These are phyloP conservation scores for Rafetus swinhoei DNA, from an alignment of 2,113 vertebrate genomes.

Conservation along the genomic window DNA sequence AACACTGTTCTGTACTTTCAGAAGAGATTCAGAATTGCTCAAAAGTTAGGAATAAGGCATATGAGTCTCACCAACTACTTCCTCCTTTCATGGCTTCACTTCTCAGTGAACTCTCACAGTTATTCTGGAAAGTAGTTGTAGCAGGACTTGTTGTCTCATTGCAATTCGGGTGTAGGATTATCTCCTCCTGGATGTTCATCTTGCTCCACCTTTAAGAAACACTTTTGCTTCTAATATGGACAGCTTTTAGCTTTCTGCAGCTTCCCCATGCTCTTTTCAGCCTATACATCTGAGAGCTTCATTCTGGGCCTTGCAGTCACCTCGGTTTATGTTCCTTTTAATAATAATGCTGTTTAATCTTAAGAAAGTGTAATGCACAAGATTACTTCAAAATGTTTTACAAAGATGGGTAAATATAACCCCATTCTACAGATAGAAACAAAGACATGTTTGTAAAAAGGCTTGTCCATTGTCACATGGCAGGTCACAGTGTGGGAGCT, in stretches of 20 bases:
- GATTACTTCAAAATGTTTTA: neutral
- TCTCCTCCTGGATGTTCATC: neutral
- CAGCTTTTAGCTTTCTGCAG: neutral
- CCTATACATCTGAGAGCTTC: neutral
- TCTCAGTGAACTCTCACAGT: neutral
- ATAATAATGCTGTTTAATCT: neutral
- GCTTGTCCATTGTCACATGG: neutral
- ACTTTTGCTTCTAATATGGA: neutral
- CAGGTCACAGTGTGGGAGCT: neutral
- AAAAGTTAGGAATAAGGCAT: neutral
- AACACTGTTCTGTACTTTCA: neutral
- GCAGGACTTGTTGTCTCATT: neutral
- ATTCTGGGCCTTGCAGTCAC: neutral
- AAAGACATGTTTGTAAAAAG: neutral
- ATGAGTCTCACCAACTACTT: neutral
- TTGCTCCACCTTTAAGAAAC: neutral
- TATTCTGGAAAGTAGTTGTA: neutral
- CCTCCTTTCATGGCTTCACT: neutral
- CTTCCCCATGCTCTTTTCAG: neutral
- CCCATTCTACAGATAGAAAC: neutral
- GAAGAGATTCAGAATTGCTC: neutral
- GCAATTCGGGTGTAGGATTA: neutral
- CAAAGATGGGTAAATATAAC: neutral
- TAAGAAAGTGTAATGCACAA: neutral
- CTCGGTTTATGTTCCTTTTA: neutral